These are phyloP conservation scores for Dryadula phaetusa DNA, from an alignment of 2,888 invertebrate genomes.

Conservation along the genomic window DNA sequence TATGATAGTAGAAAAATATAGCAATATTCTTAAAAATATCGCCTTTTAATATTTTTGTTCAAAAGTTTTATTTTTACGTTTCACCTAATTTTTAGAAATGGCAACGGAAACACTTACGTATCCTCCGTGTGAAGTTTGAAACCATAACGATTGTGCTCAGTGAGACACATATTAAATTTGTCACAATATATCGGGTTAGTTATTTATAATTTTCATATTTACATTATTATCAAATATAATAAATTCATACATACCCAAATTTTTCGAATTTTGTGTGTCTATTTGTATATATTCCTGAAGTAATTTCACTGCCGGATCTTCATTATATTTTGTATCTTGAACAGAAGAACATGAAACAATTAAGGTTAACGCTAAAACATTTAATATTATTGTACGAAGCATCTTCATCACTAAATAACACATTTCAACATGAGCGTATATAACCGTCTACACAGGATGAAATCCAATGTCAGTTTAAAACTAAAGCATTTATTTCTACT, in stretches of 20 bases:
- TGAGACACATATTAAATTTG: no score
- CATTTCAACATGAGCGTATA: neutral
- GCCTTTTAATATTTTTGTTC: no score
- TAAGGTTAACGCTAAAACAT: neutral
- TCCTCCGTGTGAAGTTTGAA: no score
- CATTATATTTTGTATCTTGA: constrained; percentile 41
- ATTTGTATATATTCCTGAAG: constrained; percentile 64
- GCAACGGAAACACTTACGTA: no score
- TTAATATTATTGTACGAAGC: neutral
- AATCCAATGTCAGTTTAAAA: neutral
- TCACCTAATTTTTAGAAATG: no score
- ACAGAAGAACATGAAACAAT: neutral
- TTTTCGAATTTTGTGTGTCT: constrained; percentile 59
- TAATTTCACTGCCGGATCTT: constrained; percentile 55
- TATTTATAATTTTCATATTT: no score
- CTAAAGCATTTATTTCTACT: neutral
- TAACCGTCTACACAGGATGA: constrained; percentile 1
- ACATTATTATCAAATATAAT: no score
- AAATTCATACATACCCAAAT: constrained; percentile 59
- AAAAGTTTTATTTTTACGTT: no score
- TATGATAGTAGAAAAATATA: no score
- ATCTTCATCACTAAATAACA: neutral
- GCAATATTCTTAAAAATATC: no score
- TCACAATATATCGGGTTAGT: no score
- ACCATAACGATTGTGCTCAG: neutral